Base-by-base conservation (phyloP, 2,797 vertebrate species). In the Sebastes itinus region DNA sequence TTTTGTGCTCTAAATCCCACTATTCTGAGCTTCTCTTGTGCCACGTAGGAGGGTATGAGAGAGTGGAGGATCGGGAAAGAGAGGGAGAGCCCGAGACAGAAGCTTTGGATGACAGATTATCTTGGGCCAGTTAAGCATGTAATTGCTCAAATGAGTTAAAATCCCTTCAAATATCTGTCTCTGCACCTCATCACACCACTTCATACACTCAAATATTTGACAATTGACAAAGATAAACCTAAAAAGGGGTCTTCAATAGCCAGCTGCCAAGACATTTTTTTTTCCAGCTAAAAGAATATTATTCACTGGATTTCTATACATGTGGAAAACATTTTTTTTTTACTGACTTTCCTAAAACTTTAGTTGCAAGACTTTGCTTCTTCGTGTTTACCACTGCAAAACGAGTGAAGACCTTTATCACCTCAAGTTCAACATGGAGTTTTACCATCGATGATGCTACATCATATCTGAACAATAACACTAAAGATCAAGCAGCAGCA, bases 91-190 rank as follows among this genome's bases (percentile, higher is more conserved):
- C 92, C 75, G 78, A 91, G 92, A 94, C 92, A 94, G 96, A 97
- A 96, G 96, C 97, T 97, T 97, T 96, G 97, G 96, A 97, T 97
- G 97, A 97, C 97, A 99, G 98, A 99, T 99, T 99, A 99, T 99
- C 96, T 96, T 96, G 97, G 97, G 96, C 97, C 98, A 98, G 98
- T 99, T 99, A 99, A 99, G 98, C 98, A 99, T 99, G 98, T 99
- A 99, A 99, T 99, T 99, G 98, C 98, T 99, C 98, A 99, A 99
- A 99, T 99, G 97, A 99, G 97, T 99, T 99, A 98, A 99, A 99
- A 99, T 99, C 98, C 97, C 97, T 98, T 99, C 97, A 99, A 99
- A 99, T 99, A 98, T 98, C 97, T 98, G 96, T 98, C 97, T 98
- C 97, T 97, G 97, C 98, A 98, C 97, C 97, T 97, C 98, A 98